phyloP scores from a whole-genome alignment of 1,140 invertebrate species.

The Apis dorsata region DNA sequence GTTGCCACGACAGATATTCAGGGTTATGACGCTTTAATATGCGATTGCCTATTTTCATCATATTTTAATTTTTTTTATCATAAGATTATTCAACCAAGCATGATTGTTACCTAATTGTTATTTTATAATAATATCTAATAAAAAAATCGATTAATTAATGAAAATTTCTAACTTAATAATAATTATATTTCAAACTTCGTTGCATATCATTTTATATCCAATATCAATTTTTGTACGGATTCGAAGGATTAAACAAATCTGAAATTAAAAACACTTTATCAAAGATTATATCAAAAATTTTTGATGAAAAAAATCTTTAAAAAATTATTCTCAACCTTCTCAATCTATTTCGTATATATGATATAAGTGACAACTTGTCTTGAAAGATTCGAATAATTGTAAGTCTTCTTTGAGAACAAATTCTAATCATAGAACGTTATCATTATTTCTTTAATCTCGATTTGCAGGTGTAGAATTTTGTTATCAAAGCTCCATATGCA shows the following conservation, averaged over 20 bases:
- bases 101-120: too few species aligned
- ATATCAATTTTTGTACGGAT: too few species aligned
- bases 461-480: neutral
- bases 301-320: neutral
- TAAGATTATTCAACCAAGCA: too few species aligned
- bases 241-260: too few species aligned
- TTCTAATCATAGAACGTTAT: constrained; percentile 14
- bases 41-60: too few species aligned
- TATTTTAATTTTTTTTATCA: too few species aligned
- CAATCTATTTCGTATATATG: neutral
- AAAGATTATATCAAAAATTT: neutral
- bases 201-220: too few species aligned
- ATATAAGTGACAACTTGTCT: neutral
- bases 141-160: too few species aligned
- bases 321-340: neutral
- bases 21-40: neutral
- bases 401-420: neutral
- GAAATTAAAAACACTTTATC: neutral
- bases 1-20: neutral
- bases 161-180: too few species aligned
- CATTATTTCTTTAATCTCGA: neutral
- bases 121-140: too few species aligned
- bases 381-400: neutral
- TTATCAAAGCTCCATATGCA: neutral
- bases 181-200: too few species aligned